Percentiles rank a stretch among this genome's conserved stretches.
Evolutionary conservation across 2,888 invertebrate species (phyloP).

Genomic region (Keiferia lycopersicella): DNA sequence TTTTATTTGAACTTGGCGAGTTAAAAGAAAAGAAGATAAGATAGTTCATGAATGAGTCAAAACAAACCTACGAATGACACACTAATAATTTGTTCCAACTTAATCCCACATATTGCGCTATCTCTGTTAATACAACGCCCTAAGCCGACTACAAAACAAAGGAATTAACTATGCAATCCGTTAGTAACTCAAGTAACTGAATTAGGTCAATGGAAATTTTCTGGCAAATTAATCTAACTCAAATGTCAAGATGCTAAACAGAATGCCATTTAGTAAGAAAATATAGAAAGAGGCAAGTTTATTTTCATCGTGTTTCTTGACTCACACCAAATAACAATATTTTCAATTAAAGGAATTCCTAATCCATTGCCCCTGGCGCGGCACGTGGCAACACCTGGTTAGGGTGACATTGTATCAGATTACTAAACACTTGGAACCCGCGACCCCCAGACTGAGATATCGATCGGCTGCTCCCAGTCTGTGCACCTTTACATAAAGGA

Average conservation of each 20-base stretch:
- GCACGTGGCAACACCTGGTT: conserved; percentile 44
- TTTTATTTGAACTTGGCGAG: neutral
- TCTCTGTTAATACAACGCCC: too few relatives aligned
- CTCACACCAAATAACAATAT: neutral
- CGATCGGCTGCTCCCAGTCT: neutral
- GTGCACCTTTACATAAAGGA: neutral
- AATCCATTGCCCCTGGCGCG: neutral
- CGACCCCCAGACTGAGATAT: neutral
- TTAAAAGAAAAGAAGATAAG: conserved; percentile 8
- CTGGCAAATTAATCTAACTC: too few relatives aligned
- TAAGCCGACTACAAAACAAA: too few relatives aligned
- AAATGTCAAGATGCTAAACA: too few relatives aligned
- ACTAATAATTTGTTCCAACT: neutral
- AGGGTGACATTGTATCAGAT: conserved; percentile 6
- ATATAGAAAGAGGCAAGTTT: too few relatives aligned
- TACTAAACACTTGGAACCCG: neutral
- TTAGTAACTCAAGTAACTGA: too few relatives aligned
- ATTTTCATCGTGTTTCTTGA: too few relatives aligned
- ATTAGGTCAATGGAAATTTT: too few relatives aligned
- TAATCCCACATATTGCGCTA: neutral
- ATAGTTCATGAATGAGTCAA: neutral
- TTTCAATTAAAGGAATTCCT: conserved; percentile 3
- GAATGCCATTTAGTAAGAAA: too few relatives aligned
- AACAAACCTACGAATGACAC: neutral
- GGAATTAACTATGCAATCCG: too few relatives aligned